Conservation (phyloP, 92 coral and sea anemone species). For the Palythoa heliodiscus region DNA sequence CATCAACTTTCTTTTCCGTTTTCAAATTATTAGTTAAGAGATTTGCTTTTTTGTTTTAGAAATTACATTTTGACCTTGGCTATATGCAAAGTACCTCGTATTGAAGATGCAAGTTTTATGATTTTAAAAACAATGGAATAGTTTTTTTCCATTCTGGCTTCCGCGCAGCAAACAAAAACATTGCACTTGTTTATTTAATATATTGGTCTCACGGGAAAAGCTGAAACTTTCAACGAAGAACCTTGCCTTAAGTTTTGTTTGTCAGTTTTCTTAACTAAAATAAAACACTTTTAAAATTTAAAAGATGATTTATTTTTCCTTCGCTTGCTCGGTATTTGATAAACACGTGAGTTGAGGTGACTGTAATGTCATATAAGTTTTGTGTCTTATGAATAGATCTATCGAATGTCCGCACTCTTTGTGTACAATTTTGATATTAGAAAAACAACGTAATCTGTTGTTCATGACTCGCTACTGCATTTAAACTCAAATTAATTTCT, state of each 20-base stretch:
- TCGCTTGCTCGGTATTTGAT: neutral
- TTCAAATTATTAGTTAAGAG: neutral
- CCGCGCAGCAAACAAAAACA: neutral
- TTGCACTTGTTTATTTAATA: neutral
- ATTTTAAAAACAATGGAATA: neutral
- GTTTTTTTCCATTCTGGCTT: neutral
- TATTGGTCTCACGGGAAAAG: neutral
- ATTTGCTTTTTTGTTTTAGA: neutral
- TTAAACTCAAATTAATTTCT: no score
- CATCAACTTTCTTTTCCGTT: neutral
- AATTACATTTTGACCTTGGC: neutral
- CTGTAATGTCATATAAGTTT: no score
- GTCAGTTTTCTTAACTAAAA: neutral
- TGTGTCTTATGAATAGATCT: no score
- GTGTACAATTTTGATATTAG: no score
- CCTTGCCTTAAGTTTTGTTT: neutral
- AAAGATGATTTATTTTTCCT: neutral
- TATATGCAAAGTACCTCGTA: neutral
- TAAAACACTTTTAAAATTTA: neutral
- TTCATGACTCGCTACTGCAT: no score
- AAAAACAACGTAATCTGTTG: no score
- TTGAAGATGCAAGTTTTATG: neutral
- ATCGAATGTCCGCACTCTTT: no score
- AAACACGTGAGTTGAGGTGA: no score
- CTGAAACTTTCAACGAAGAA: neutral